A percentile compares a stretch with the other conserved stretches of the same genome.
Evolutionary conservation across 2,113 vertebrate species (phyloP).

Genomic region (Lepus americanus): DNA sequence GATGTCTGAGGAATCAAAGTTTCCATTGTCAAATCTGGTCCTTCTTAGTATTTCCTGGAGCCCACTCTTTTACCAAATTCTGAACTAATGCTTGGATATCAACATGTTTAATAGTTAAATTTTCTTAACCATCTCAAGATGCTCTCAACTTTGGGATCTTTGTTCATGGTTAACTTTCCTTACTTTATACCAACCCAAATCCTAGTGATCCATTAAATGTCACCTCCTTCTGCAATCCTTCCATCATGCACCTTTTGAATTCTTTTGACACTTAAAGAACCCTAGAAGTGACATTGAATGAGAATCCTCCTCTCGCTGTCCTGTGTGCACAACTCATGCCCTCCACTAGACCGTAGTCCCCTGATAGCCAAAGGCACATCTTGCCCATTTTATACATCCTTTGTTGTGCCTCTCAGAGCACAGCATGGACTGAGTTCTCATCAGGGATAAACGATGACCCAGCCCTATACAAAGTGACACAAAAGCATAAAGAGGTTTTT

Average conservation of each 20-base stretch:
- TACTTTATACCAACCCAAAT: background rate
- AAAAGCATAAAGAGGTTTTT: background rate
- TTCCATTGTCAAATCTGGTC: background rate
- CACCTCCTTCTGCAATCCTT: background rate
- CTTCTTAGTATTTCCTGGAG: conserved; percentile 51
- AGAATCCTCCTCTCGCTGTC: background rate
- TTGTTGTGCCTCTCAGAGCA: background rate
- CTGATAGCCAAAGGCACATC: background rate
- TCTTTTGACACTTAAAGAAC: background rate
- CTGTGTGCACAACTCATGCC: background rate
- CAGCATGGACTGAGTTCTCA: background rate
- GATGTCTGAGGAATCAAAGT: background rate
- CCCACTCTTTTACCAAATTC: background rate
- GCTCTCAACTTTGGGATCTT: background rate
- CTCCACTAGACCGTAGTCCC: background rate
- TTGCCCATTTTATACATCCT: background rate
- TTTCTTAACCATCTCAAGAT: background rate
- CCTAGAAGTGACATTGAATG: background rate
- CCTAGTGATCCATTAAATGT: background rate
- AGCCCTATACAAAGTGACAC: background rate
- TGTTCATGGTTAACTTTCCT: background rate
- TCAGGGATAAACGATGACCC: too few species aligned
- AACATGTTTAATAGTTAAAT: background rate
- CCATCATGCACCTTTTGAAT: background rate
- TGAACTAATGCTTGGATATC: background rate